Evolutionary conservation across 1,140 invertebrate species (phyloP).

Genomic region (Meloidogyne floridensis): DNA sequence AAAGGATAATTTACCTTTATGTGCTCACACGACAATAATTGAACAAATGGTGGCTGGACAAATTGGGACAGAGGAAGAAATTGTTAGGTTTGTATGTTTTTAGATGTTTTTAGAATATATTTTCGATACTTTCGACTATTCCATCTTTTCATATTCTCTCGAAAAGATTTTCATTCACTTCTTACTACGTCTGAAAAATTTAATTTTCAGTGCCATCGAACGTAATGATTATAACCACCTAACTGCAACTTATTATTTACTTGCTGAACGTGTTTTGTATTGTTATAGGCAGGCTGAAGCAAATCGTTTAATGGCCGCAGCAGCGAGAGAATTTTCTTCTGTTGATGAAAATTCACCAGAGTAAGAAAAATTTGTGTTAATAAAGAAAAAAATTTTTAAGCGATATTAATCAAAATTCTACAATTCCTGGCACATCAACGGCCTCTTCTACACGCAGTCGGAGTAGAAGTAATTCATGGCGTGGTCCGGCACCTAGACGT

Average conservation of each 20-base stretch:
- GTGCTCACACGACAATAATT: slow-evolving; percentile 86
- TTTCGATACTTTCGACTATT: no score
- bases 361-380: neutral
- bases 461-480: slow-evolving; percentile 56
- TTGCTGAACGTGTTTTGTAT: slow-evolving; percentile 81
- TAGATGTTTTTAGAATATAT: no score
- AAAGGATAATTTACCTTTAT: slow-evolving; percentile 81
- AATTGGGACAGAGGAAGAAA: slow-evolving; percentile 78
- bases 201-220: slow-evolving; percentile 78
- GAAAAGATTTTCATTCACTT: no score
- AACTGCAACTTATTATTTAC: slow-evolving; percentile 93
- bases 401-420: neutral
- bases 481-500: slow-evolving; percentile 41
- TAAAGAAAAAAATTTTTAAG: neutral
- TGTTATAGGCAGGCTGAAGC: slow-evolving; percentile 54
- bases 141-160: no score
- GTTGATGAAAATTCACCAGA: slow-evolving; percentile 12
- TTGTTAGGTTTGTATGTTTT: slow-evolving; percentile 36
- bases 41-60: slow-evolving; percentile 82
- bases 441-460: slow-evolving; percentile 17
- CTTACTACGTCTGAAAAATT: no score
- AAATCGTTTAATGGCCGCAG: slow-evolving; percentile 24
- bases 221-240: slow-evolving; percentile 96
- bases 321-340: slow-evolving; percentile 1
- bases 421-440: neutral